Conservation (phyloP, 2,888 invertebrate species). For the Fragum sueziense region DNA sequence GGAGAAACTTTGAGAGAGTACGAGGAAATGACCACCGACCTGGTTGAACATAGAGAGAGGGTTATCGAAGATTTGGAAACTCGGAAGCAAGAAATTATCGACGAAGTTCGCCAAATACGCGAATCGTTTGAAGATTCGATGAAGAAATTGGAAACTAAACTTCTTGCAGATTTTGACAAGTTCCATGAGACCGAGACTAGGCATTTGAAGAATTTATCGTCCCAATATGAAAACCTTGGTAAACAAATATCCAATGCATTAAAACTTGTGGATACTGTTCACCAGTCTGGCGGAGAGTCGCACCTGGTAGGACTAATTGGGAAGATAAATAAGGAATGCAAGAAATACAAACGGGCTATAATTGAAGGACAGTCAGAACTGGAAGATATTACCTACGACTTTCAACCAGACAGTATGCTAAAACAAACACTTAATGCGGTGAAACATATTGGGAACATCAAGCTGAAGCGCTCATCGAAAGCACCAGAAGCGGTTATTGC, state of each 20-base stretch:
- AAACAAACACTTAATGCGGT: constrained; percentile 44
- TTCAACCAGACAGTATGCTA: constrained; percentile 37
- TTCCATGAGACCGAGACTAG: constrained; percentile 41
- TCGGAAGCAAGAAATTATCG: constrained; percentile 35
- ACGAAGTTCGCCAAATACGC: constrained; percentile 36
- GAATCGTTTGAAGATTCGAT: constrained; percentile 45
- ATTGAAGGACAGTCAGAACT: constrained; percentile 32
- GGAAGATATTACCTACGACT: constrained; percentile 48
- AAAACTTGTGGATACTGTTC: constrained; percentile 44
- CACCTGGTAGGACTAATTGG: constrained; percentile 42
- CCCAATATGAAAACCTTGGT: constrained; percentile 46
- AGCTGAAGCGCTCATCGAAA: constrained; percentile 34
- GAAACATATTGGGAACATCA: constrained; percentile 43
- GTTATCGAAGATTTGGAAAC: constrained; percentile 43
- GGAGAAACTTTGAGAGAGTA: constrained; percentile 21
- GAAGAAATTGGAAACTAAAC: constrained; percentile 36
- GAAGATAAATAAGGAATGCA: constrained; percentile 35
- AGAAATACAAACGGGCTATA: constrained; percentile 43
- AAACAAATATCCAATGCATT: constrained; percentile 54
- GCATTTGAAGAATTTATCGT: constrained; percentile 24
- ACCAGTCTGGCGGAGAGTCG: constrained; percentile 45
- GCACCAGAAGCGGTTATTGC: constrained; percentile 36
- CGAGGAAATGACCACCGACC: constrained; percentile 35
- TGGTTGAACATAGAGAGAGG: constrained; percentile 38
- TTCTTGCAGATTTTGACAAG: constrained; percentile 42